Conservation (phyloP, 1,140 invertebrate species). For the Conopomorpha cramerella region DNA sequence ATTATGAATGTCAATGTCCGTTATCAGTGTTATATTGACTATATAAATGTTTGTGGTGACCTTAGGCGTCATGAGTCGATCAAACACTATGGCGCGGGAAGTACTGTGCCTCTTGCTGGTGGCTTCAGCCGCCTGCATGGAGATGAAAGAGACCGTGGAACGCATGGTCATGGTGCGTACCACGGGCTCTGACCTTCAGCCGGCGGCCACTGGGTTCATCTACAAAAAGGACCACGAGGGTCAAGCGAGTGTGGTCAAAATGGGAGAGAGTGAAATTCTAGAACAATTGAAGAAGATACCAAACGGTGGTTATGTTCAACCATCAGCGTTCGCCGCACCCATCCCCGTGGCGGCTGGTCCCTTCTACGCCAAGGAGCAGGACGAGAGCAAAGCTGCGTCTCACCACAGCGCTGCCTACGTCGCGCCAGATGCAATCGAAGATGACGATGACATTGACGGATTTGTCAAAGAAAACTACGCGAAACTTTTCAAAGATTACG, state of each 20-base stretch:
- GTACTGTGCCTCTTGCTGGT: conserved; percentile 15
- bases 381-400: conserved; percentile 23
- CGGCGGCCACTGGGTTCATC: conserved; percentile 57
- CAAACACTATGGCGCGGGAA: conserved; percentile 25
- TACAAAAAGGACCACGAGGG: conserved; percentile 55
- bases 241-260: conserved; percentile 43
- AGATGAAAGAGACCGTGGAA: conserved; percentile 49
- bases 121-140: conserved; percentile 25
- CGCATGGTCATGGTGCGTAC: conserved; percentile 54
- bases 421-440: conserved; percentile 35
- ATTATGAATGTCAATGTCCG: conserved; percentile 45
- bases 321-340: conserved; percentile 25
- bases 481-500: conserved; percentile 35
- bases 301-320: conserved; percentile 16
- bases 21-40: conserved; percentile 31
- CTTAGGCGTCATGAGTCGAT: conserved; percentile 34
- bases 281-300: conserved; percentile 39
- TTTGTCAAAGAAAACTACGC: conserved; percentile 37
- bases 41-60: conserved; percentile 40
- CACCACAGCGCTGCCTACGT: conserved; percentile 21
- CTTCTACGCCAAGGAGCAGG: conserved; percentile 20
- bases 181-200: conserved; percentile 51
- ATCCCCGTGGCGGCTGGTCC: conserved; percentile 15
- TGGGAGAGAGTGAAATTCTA: conserved; percentile 50
- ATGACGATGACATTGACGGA: conserved; percentile 21